Base-by-base conservation (phyloP, 92 coral and sea anemone species). In the Palythoa heliodiscus region DNA sequence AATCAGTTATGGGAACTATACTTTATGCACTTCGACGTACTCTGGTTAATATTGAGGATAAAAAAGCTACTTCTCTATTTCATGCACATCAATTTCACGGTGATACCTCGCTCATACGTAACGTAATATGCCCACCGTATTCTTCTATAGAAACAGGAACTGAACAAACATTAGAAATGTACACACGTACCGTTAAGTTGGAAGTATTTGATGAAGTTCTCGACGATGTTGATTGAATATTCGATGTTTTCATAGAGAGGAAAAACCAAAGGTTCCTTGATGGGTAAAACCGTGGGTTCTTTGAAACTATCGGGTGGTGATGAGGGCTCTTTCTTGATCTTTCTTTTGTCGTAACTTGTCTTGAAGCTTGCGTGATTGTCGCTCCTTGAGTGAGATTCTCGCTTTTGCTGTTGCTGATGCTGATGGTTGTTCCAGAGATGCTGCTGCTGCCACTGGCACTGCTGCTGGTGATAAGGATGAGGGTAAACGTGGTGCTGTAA, bases 211-310 rank as follows among this genome's bases (percentile, higher is more conserved):
- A 93, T 89, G 77, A 93, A 91, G 76, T 91, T 90, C 73, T 93
- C 93, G 17, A 92, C 93, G 24, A 91, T 87, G 66, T 47, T 86
- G 73, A 91, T 87, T n/a, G 95, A 89, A 69, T 86, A 93, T 25
- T 91, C 93, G 48, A 91, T 78, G 57, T 87, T 92, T 64, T 93
- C 95, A 69, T 63, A 61, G 83, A 79, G 57, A 79, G 83, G 72
- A 52, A 79, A 38, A 17, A 61, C 73, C 23, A 71, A 61, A 68
- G 73, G 71, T 79, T 79, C 83, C 7, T 64, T 39, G 10, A 79
- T 79, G n/a, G 83, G 72, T 19, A 47, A 40, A 64, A 60, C 17
- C 4, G 58, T 39, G 57, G 83, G 83, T 40, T 79, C 37, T 20
- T 63, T 37, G 39, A 19, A 11, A 55, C 1, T 7, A 40, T 1